Evolutionary conservation across 2,113 vertebrate species (phyloP).

Genomic region (Chaetura pelagica): DNA sequence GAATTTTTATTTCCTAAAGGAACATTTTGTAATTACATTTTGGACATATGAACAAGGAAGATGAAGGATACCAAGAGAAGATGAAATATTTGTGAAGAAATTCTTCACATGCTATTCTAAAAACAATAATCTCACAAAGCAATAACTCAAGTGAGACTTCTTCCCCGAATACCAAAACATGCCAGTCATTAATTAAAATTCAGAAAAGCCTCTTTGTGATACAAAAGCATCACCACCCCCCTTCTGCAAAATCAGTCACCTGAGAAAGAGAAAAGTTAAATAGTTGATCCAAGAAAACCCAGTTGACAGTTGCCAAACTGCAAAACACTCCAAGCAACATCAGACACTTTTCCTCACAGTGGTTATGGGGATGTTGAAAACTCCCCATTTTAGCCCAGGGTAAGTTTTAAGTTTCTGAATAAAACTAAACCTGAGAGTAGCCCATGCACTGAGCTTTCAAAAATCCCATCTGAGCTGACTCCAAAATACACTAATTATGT

Average conservation of each 20-base stretch:
- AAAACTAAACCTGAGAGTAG: conserved; percentile 2
- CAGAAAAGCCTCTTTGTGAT: not conserved
- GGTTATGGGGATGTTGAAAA: not conserved
- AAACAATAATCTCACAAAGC: conserved; percentile 60
- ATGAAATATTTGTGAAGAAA: conserved; percentile 44
- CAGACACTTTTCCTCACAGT: not conserved
- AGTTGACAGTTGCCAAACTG: not conserved
- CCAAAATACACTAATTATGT: conserved; percentile 13
- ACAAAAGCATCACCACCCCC: not conserved
- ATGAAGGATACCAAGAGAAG: conserved; percentile 45
- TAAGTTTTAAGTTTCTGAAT: not conserved
- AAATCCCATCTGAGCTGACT: conserved; percentile 24
- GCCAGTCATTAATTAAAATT: conserved; percentile 37
- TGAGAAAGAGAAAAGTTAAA: not conserved
- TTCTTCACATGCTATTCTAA: conserved; percentile 56
- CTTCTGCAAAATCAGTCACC: not conserved
- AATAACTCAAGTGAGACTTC: conserved; percentile 53
- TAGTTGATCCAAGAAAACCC: not conserved
- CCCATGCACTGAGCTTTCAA: not conserved
- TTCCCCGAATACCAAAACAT: conserved; percentile 15
- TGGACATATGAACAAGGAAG: conserved; percentile 32
- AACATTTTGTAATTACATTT: conserved; percentile 53
- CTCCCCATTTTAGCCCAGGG: not conserved
- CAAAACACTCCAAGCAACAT: not conserved
- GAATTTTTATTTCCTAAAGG: conserved; percentile 59